Evolutionary conservation across 92 coral and sea anemone species (phyloP), one percentile per base, ranked within the genome.

Genomic region (Metridium senile): DNA sequence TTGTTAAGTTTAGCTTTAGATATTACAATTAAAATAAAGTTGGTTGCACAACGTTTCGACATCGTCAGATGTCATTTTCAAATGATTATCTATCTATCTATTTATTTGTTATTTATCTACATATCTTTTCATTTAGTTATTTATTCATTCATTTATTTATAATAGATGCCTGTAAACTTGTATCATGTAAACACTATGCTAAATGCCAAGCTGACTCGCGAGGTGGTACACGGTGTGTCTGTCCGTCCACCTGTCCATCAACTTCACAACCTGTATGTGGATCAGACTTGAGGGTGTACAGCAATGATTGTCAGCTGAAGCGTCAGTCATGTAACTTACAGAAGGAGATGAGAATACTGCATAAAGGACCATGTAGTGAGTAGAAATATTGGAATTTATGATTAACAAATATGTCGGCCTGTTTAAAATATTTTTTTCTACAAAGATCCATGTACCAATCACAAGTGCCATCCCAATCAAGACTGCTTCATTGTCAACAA

Each of bases 321-420:
- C 88, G 84, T 2, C 82, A 87, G 2, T 88, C 97, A 9, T 96
- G 99, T 47, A 67, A 82, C 26, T 62, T 35, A 30, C 75, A 77
- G 31, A 70, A 52, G 69, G 74, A 79, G 11, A 68, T 89, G 19
- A 66, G 70, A 21, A 81, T 78, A 26, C 64, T 75, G 43, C 90
- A 83, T 65, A 62, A 83, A 63, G 96, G 96, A 53, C 79, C 46
- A 59, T 96, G 99, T 66, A 83, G 99, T 95, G 70, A 70, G 95
- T 54, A 68, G 4, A 7, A 27, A 54, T 13, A 16, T 9, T 54
- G 59, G 23, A n/a, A n/a, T n/a, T n/a, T n/a, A n/a, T n/a, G n/a
- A n/a, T n/a, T n/a, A n/a, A n/a, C n/a, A n/a, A n/a, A n/a, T n/a
- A n/a, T n/a, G n/a, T n/a, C n/a, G n/a, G n/a, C n/a, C n/a, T n/a